Percentiles rank a stretch among this genome's conserved stretches.
Evolutionary conservation across 2,797 vertebrate genomes (phyloP).

Genomic region (Lagothrix lagotricha): DNA sequence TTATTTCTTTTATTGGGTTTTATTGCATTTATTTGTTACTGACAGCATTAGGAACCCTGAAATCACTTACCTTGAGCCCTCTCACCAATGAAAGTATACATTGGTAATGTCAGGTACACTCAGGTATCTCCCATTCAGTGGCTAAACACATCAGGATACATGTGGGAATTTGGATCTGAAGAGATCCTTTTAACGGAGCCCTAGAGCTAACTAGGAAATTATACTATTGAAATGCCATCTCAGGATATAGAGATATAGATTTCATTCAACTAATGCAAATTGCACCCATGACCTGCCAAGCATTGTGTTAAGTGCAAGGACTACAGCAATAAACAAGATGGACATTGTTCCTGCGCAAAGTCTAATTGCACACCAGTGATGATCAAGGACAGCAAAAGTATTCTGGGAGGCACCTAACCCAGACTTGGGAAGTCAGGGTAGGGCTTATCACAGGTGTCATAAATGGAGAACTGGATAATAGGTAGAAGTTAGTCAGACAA

Average conservation of each 20-base stretch:
- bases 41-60: background rate
- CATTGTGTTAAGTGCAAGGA: background rate
- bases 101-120: background rate
- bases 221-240: background rate
- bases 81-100: background rate
- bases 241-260: background rate
- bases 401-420: background rate
- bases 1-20: conserved; percentile 14
- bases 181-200: conserved; percentile 3
- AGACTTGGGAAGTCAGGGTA: background rate
- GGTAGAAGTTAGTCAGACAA: background rate
- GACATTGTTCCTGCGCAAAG: background rate
- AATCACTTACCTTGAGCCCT: conserved; percentile 6
- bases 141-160: background rate
- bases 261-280: background rate
- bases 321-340: background rate
- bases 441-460: background rate
- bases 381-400: background rate
- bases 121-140: background rate
- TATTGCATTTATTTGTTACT: conserved; percentile 25
- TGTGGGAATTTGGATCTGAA: background rate
- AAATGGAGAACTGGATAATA: background rate
- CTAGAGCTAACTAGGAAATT: conserved; percentile 17
- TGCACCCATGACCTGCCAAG: background rate
- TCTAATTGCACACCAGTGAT: background rate